These are phyloP conservation scores for Ataeniobius toweri DNA, from an alignment of 2,797 vertebrate genomes.

Conservation along the genomic window DNA sequence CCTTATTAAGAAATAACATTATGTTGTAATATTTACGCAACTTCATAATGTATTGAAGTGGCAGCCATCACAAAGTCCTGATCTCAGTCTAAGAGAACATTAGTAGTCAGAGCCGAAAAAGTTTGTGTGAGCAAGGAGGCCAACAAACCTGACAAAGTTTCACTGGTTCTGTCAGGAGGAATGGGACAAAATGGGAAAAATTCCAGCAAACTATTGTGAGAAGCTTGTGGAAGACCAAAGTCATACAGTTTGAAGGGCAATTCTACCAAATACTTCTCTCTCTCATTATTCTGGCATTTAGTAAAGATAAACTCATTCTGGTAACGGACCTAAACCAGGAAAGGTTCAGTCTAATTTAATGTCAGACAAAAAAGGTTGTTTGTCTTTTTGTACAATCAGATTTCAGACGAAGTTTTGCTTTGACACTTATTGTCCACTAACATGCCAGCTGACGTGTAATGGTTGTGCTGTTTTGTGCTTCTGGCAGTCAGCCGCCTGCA, in stretches of 20 bases:
- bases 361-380: not conserved
- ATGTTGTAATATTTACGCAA: too few species aligned
- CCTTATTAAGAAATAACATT: too few species aligned
- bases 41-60: too few species aligned
- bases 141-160: too few species aligned
- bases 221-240: not conserved
- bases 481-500: slow-evolving; percentile 95
- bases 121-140: too few species aligned
- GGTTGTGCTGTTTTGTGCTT: slow-evolving; percentile 77
- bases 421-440: slow-evolving; percentile 38
- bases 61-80: too few species aligned
- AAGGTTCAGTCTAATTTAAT: not conserved
- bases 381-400: not conserved
- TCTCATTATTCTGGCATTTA: not conserved
- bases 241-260: not conserved
- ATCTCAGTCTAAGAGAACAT: too few species aligned
- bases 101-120: too few species aligned
- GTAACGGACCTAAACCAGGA: not conserved
- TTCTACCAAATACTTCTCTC: not conserved
- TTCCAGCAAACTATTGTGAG: not conserved
- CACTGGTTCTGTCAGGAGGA: not conserved
- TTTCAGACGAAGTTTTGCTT: slow-evolving; percentile 8
- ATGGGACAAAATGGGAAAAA: not conserved
- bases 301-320: not conserved
- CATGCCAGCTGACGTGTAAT: slow-evolving; percentile 61